Conservation (phyloP, 2,888 invertebrate species). For the Lucinisca nassula region DNA sequence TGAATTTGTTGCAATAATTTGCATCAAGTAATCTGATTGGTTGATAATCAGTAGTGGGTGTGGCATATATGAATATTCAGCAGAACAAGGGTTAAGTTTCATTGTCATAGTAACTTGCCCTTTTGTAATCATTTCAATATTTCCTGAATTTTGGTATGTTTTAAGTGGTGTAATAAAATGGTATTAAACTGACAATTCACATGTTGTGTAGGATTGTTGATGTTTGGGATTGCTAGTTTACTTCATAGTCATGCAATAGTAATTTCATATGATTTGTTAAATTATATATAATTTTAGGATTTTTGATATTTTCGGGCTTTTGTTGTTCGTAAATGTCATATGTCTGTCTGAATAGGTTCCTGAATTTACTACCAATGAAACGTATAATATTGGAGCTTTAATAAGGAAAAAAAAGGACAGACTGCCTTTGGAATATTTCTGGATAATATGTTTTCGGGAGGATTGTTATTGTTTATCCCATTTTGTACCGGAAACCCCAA, state of each 20-base stretch:
- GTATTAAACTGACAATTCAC: too few species aligned
- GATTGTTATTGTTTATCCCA: too few species aligned
- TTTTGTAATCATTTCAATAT: neutral
- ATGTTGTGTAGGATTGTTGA: neutral
- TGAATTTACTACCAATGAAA: neutral
- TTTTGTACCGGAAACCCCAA: too few species aligned
- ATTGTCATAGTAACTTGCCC: too few species aligned
- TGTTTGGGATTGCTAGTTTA: neutral
- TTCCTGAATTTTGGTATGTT: neutral
- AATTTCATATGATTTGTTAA: neutral
- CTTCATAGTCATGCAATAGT: neutral
- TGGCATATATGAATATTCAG: too few species aligned
- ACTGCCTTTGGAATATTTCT: neutral
- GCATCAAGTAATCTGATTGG: too few species aligned
- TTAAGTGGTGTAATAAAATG: neutral
- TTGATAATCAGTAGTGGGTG: too few species aligned
- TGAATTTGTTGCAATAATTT: too few species aligned
- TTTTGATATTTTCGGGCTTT: neutral
- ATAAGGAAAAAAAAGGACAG: neutral
- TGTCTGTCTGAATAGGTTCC: neutral
- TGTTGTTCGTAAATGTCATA: neutral
- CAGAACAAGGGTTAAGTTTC: too few species aligned
- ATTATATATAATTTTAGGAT: slow-evolving; percentile 6
- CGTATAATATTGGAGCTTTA: neutral
- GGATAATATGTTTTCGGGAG: too few species aligned